Conservation (phyloP, 2,797 vertebrate genomes). For the Eulemur coronatus region DNA sequence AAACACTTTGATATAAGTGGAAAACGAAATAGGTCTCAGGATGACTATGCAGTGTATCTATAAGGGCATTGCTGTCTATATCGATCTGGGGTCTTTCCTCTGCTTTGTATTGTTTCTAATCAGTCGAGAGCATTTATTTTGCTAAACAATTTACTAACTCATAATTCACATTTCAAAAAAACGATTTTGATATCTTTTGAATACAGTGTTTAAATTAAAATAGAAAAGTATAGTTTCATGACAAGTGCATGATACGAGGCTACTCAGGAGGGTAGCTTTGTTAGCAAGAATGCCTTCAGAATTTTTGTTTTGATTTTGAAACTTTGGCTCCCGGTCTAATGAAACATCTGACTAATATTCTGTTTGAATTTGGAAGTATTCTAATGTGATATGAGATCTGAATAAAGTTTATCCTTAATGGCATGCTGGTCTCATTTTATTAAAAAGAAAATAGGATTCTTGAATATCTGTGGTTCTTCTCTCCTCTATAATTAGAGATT, state of each 20-base stretch:
- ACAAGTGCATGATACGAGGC: neutral
- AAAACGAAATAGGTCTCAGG: neutral
- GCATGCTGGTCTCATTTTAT: neutral
- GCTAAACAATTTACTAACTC: slow-evolving; percentile 1
- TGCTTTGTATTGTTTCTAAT: neutral
- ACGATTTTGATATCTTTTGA: neutral
- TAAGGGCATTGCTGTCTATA: neutral
- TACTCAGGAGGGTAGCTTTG: neutral
- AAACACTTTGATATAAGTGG: neutral
- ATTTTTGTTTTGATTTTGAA: slow-evolving; percentile 54
- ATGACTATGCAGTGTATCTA: neutral
- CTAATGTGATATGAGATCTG: neutral
- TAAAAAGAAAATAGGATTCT: neutral
- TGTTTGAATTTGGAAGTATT: slow-evolving; percentile 44
- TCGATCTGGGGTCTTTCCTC: neutral
- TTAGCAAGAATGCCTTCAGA: neutral
- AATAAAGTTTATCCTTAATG: slow-evolving; percentile 72
- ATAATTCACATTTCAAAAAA: neutral
- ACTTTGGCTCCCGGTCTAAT: neutral
- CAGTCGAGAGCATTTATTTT: slow-evolving; percentile 26
- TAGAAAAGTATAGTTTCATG: slow-evolving; percentile 15
- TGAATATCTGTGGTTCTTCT: neutral
- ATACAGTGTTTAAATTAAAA: slow-evolving; percentile 46
- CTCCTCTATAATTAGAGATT: neutral
- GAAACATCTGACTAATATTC: slow-evolving; percentile 15